Conservation (phyloP, 2,888 invertebrate genomes). For the Lordiphosa fenestrarum region DNA sequence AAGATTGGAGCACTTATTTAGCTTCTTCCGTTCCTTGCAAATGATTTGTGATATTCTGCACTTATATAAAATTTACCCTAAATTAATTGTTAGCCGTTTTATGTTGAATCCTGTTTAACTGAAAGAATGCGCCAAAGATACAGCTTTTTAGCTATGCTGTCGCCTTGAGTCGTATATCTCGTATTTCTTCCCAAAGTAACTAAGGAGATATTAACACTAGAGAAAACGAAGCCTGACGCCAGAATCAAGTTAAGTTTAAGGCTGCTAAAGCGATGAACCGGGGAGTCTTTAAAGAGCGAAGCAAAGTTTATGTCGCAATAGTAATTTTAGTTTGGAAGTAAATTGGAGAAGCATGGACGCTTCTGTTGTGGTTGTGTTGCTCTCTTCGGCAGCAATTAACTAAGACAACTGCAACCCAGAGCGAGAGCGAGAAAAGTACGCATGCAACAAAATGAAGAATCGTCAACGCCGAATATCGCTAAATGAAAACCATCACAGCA, state of each 20-base stretch:
- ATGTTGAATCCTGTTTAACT: too few species aligned
- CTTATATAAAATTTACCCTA: too few species aligned
- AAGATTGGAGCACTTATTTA: too few species aligned
- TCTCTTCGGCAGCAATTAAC: constrained; percentile 46
- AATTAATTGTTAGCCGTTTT: too few species aligned
- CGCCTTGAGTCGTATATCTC: too few species aligned
- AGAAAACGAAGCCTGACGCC: constrained; percentile 19
- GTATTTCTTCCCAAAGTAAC: too few species aligned
- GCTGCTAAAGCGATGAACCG: constrained; percentile 24
- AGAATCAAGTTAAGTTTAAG: constrained; percentile 14
- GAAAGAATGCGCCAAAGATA: too few species aligned
- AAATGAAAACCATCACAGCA: constrained; percentile 41
- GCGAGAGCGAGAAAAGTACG: constrained; percentile 18
- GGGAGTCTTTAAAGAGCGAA: constrained; percentile 28
- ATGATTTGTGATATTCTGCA: too few species aligned
- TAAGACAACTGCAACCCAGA: constrained; percentile 34
- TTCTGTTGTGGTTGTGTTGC: constrained; percentile 18
- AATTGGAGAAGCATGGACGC: constrained; percentile 49
- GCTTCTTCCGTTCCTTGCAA: too few species aligned
- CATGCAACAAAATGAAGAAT: constrained; percentile 59
- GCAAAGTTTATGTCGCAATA: constrained; percentile 52
- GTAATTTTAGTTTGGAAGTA: constrained; percentile 59
- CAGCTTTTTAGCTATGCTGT: too few species aligned
- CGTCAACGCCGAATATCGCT: constrained; percentile 46
- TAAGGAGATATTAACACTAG: constrained; percentile 24